phyloP scores from a whole-genome alignment of 2,113 vertebrate genomes.

The Saimiri boliviensis region DNA sequence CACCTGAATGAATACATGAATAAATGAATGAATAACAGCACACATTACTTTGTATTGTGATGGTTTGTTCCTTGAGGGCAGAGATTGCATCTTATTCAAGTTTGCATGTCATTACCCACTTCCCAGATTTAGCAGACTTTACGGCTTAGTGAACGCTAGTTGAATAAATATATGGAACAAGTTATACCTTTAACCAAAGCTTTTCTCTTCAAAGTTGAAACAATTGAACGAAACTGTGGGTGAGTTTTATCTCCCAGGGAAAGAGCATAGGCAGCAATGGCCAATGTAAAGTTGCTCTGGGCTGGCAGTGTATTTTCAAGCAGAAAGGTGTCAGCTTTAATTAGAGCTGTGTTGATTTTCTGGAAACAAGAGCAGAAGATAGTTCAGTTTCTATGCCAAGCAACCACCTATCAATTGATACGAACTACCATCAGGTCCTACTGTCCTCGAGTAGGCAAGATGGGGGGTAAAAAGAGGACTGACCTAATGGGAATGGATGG shows the following conservation, averaged over 20 bases:
- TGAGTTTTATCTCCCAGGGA: slow-evolving; percentile 82
- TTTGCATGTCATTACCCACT: not conserved
- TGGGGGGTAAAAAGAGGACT: not conserved
- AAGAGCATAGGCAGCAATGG: slow-evolving; percentile 89
- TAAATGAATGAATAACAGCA: not conserved
- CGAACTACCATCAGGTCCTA: not conserved
- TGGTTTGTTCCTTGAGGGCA: not conserved
- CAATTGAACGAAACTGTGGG: not conserved
- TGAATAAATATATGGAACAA: not conserved
- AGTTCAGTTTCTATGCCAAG: slow-evolving; percentile 13
- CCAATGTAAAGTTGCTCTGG: slow-evolving; percentile 89
- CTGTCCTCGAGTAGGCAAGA: not conserved
- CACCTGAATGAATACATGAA: not conserved
- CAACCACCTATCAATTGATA: not conserved
- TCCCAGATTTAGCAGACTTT: not conserved
- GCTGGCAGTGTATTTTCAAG: slow-evolving; percentile 76
- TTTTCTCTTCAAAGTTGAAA: slow-evolving; percentile 82
- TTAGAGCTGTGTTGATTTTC: slow-evolving; percentile 84
- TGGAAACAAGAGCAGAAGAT: slow-evolving; percentile 75
- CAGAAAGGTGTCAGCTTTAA: slow-evolving; percentile 86
- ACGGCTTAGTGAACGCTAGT: not conserved
- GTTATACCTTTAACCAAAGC: slow-evolving; percentile 85
- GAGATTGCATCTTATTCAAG: not conserved
- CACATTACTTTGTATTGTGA: not conserved
- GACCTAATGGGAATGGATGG: not conserved